These are phyloP conservation scores for Caenorhabditis inopinata DNA, from an alignment of 1,140 invertebrate genomes.

Conservation along the genomic window DNA sequence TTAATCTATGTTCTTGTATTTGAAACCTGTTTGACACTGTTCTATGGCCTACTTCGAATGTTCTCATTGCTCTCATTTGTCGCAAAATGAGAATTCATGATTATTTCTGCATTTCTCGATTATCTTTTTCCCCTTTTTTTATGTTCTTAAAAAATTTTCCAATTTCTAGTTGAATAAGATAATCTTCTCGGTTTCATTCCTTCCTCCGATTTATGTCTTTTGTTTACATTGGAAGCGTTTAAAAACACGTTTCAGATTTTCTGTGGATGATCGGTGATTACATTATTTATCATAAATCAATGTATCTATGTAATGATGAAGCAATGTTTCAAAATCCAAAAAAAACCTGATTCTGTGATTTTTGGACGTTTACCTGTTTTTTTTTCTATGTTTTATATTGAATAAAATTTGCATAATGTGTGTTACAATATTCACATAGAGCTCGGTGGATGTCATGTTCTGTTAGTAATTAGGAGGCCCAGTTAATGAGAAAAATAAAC, in stretches of 20 bases:
- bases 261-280: neutral
- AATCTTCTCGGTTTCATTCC: constrained; percentile 32
- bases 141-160: neutral
- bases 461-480: too few relatives aligned
- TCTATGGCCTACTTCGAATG: neutral
- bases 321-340: neutral
- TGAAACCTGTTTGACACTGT: constrained; percentile 25
- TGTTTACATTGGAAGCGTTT: constrained; percentile 6
- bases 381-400: neutral
- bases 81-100: constrained; percentile 22
- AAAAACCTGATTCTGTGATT: neutral
- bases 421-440: neutral
- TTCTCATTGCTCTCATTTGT: constrained; percentile 8
- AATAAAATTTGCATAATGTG: constrained; percentile 1
- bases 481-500: too few relatives aligned
- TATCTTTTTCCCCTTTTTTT: neutral
- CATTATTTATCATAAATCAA: constrained; percentile 11
- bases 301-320: neutral
- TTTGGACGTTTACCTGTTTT: neutral
- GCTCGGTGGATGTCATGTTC: too few relatives aligned
- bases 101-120: constrained; percentile 20
- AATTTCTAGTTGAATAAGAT: constrained; percentile 24
- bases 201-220: constrained; percentile 16
- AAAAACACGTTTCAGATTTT: neutral
- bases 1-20: neutral